Conservation (phyloP, 2,888 invertebrate species). For the Cryptocephalus moraei region DNA sequence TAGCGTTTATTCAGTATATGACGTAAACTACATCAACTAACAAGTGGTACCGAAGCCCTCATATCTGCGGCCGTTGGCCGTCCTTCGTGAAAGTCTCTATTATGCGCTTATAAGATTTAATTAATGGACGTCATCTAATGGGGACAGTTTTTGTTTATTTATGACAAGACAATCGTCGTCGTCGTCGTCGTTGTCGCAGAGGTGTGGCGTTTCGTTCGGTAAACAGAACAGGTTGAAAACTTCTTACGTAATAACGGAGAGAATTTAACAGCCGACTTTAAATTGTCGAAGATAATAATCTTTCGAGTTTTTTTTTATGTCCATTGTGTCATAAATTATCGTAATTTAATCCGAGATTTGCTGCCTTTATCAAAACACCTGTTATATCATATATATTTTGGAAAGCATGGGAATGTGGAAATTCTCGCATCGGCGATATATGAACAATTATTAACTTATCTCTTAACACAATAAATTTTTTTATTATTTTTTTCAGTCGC, state of each 20-base stretch:
- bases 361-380: no score
- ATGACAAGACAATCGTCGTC: constrained; percentile 24
- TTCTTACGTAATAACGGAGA: no score
- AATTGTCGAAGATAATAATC: not conserved
- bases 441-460: no score
- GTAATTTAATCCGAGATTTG: not conserved
- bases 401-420: no score
- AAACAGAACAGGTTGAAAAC: constrained; percentile 11
- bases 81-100: constrained; percentile 22
- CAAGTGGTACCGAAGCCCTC: no score
- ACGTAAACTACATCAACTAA: no score
- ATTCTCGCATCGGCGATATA: no score
- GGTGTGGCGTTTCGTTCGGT: constrained; percentile 16
- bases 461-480: no score
- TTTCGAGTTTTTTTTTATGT: not conserved
- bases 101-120: constrained; percentile 18
- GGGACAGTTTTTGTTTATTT: constrained; percentile 28
- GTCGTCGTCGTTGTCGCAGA: constrained; percentile 7
- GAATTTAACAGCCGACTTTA: no score
- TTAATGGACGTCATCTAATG: constrained; percentile 25
- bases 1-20: no score
- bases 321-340: not conserved
- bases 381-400: no score
- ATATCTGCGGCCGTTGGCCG: constrained; percentile 1
- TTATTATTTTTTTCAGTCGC: no score